phyloP scores from a whole-genome alignment of 2,797 vertebrate genomes.

The Odontamblyopus rebecca region DNA sequence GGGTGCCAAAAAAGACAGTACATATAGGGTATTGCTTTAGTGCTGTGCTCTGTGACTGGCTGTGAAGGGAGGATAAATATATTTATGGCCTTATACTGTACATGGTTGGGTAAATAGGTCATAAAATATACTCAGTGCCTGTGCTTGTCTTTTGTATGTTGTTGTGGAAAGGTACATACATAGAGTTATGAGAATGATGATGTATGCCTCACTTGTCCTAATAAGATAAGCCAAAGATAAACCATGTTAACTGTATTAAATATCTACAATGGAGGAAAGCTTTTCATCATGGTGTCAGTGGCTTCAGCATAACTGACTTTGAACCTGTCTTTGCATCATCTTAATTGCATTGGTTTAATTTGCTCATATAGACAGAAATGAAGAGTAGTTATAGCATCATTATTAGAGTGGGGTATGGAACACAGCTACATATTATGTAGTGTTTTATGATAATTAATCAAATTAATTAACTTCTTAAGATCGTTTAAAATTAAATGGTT shows the following conservation, averaged over 20 bases:
- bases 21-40: slow-evolving; percentile 18
- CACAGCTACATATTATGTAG: neutral
- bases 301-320: neutral
- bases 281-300: neutral
- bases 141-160: slow-evolving; percentile 1
- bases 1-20: slow-evolving; percentile 8
- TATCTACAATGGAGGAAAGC: neutral
- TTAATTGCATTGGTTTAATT: slow-evolving; percentile 8
- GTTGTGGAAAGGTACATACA: slow-evolving; percentile 3
- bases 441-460: no score
- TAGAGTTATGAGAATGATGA: neutral
- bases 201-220: neutral
- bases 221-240: neutral
- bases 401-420: neutral
- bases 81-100: slow-evolving; percentile 8
- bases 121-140: slow-evolving; percentile 2
- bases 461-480: no score
- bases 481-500: no score
- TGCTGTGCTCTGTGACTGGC: neutral
- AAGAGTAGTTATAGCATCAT: neutral
- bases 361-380: neutral
- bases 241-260: neutral
- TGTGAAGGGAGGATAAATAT: slow-evolving; percentile 6
- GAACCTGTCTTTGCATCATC: neutral
- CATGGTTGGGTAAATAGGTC: neutral